Percentiles rank a stretch among this genome's conserved stretches.
Evolutionary conservation across 92 coral and sea anemone species (phyloP).

Genomic region (Palythoa grandiflora): DNA sequence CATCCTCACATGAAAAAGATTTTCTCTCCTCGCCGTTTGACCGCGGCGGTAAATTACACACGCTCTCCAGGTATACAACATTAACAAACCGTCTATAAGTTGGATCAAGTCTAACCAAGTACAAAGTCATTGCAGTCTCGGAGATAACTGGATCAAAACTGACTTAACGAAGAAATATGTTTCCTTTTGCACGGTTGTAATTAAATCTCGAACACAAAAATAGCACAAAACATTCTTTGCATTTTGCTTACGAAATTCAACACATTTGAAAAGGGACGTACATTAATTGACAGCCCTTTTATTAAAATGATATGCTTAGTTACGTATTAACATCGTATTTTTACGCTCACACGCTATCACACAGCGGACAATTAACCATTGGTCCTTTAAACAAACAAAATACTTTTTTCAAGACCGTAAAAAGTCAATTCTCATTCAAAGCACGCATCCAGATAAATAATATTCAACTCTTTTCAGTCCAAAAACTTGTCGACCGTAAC

Average conservation of each 20-base stretch:
- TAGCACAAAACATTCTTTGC: conserved; percentile 23
- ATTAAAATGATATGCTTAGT: conserved; percentile 23
- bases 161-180: neutral
- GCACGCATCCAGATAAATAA: neutral
- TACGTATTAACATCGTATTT: conserved; percentile 2
- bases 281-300: conserved; percentile 27
- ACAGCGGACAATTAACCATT: neutral
- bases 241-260: conserved; percentile 37
- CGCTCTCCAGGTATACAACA: conserved; percentile 27
- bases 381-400: no score
- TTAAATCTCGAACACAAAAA: conserved; percentile 22
- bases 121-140: conserved; percentile 17
- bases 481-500: conserved; percentile 25
- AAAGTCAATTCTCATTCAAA: neutral
- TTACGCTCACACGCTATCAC: neutral
- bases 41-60: neutral
- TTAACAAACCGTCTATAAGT: conserved; percentile 31
- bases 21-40: neutral
- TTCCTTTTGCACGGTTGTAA: conserved; percentile 2
- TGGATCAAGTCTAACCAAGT: conserved; percentile 24
- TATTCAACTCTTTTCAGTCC: neutral
- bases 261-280: neutral
- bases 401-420: neutral
- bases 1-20: conserved; percentile 9
- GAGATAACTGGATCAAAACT: neutral